phyloP scores from a whole-genome alignment of 2,888 invertebrate species.

The Thymelicus sylvestris region DNA sequence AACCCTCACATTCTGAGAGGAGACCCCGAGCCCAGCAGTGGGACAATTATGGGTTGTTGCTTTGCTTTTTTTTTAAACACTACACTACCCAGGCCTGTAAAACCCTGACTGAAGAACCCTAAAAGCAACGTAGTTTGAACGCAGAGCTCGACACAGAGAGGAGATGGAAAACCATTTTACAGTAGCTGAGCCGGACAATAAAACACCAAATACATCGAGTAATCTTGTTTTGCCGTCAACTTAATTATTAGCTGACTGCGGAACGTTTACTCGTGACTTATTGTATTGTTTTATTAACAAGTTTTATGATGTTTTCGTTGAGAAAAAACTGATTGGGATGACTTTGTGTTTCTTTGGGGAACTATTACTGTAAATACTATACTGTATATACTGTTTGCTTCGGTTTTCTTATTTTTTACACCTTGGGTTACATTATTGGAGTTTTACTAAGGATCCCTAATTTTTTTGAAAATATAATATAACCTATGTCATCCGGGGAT shows the following conservation, averaged over 20 bases:
- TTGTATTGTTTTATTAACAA: conserved; percentile 66
- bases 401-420: too few relatives aligned
- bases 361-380: background rate
- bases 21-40: too few relatives aligned
- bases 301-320: conserved; percentile 33
- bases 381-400: too few relatives aligned
- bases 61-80: too few relatives aligned
- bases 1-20: too few relatives aligned
- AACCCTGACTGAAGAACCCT: background rate
- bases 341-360: conserved; percentile 5
- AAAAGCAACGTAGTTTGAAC: conserved; percentile 23
- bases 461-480: too few relatives aligned
- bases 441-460: too few relatives aligned
- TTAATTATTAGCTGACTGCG: conserved; percentile 63
- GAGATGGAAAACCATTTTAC: conserved; percentile 42
- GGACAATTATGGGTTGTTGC: too few relatives aligned
- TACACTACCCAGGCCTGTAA: too few relatives aligned
- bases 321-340: background rate
- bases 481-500: too few relatives aligned
- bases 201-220: conserved; percentile 54
- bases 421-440: too few relatives aligned
- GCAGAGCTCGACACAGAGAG: conserved; percentile 39
- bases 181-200: conserved; percentile 42
- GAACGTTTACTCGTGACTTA: conserved; percentile 64
- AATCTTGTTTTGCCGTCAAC: conserved; percentile 58